Base-by-base conservation (phyloP, 2,888 invertebrate species). In the Mythimna albipuncta region DNA sequence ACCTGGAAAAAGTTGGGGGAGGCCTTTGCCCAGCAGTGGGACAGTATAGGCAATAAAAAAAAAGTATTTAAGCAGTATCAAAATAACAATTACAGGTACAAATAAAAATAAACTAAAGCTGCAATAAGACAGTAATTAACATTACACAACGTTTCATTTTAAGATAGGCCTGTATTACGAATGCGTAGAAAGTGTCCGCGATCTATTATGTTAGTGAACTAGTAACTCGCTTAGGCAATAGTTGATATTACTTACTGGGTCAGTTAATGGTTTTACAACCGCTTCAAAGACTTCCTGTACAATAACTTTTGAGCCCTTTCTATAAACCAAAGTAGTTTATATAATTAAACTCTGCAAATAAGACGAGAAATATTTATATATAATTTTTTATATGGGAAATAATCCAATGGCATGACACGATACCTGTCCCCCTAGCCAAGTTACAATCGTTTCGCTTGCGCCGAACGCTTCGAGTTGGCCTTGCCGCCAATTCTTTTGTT, bases 131-230 rank as follows among this genome's bases (percentile, higher is more conserved):
- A 50, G n/a, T 77, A 64, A 77, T 77, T 58, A 76, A 55, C 26
- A 61, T 77, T 67, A 65, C 71, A 52, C 32, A 77, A 82, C 54
- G 3, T 47, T 52, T 38, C 10, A 54, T 71, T 66, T 58, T 63
- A 70, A 77, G n/a, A 72, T 65, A 69, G 41, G 59, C 70, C 57
- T 67, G 38, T 57, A 47, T 47, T 57, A 52, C 62, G 32, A 78
- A 76, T 71, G n/a, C 50, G 66, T 82, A 76, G 78, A 84, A 82
- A 84, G 85, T 84, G 74, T 73, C 79, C 55, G 57, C 68, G 38
- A 69, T 84, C 57, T 72, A 77, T 75, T 77, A 64, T 64, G n/a
- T 70, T 79, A 77, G 54, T 77, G 47, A 41, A 64, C 58, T 61
- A 63, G 66, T 77, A 58, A 44, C 72, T 68, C 10, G n/a, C 58